Conservation (phyloP, 2,113 vertebrate genomes). For the Oryzias melastigma region DNA sequence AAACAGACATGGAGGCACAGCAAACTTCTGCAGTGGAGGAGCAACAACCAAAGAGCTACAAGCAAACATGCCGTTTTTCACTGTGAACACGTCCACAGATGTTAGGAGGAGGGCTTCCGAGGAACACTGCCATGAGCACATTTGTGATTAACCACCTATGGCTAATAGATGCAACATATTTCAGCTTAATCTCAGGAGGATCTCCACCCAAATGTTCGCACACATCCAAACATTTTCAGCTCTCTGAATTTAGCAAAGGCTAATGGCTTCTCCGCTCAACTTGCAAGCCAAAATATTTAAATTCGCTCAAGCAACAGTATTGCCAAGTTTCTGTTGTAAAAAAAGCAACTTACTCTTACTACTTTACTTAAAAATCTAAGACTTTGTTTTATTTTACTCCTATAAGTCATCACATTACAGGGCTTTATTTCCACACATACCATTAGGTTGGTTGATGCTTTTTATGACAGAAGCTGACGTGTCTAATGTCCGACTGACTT, state of each 20-base stretch:
- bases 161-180: slow-evolving; percentile 43
- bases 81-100: slow-evolving; percentile 3
- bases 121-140: slow-evolving; percentile 29
- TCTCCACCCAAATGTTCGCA: slow-evolving; percentile 23
- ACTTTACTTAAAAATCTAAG: no score
- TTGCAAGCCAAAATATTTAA: no score
- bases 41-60: slow-evolving; percentile 28
- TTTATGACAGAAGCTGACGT: background rate
- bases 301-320: no score
- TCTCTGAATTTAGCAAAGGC: slow-evolving; percentile 1
- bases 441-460: background rate
- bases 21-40: slow-evolving; percentile 10
- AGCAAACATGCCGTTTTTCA: slow-evolving; percentile 1
- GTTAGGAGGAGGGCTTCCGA: slow-evolving; percentile 25
- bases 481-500: no score
- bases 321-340: no score
- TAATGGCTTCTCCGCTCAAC: slow-evolving; percentile 26
- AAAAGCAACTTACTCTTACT: no score
- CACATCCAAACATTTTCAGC: slow-evolving; percentile 6
- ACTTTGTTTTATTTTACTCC: no score
- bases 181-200: slow-evolving; percentile 23
- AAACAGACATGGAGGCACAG: background rate
- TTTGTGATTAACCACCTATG: slow-evolving; percentile 42
- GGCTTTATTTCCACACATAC: background rate
- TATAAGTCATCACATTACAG: no score